Conservation (phyloP, 2,888 invertebrate genomes). For the Lasioglossum oenotherae region DNA sequence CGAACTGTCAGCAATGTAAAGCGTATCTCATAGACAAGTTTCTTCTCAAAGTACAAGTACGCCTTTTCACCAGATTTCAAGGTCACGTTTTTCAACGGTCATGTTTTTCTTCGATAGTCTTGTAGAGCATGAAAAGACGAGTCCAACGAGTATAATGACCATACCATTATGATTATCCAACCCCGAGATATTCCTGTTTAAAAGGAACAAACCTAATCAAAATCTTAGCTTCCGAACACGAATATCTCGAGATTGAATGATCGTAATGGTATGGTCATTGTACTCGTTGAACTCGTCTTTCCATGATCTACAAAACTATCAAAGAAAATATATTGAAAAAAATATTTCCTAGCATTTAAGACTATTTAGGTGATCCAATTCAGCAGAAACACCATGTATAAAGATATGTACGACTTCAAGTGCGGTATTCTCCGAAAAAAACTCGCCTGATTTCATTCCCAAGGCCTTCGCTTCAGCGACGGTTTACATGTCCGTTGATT, state of each 20-base stretch:
- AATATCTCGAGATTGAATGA: neutral
- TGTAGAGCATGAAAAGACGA: neutral
- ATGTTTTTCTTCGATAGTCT: neutral
- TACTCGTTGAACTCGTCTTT: neutral
- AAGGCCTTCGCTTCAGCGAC: neutral
- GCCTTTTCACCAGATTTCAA: neutral
- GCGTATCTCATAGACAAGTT: neutral
- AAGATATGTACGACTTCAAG: neutral
- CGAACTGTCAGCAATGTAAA: neutral
- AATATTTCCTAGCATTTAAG: neutral
- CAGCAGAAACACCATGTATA: neutral
- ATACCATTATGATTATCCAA: neutral
- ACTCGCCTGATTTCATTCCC: neutral
- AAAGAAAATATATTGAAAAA: neutral
- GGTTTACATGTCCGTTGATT: constrained; percentile 1
- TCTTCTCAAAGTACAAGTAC: neutral
- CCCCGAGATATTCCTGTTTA: neutral
- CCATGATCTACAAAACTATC: neutral
- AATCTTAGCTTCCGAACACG: neutral
- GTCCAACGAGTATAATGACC: too few relatives aligned
- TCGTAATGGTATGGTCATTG: neutral
- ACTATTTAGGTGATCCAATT: neutral
- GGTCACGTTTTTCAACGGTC: neutral
- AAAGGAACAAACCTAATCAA: neutral
- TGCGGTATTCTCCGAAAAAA: too few relatives aligned